Evolutionary conservation across 2,888 invertebrate genomes (phyloP), one percentile per base, ranked within the genome.

Genomic region (Choristoneura rosaceana): DNA sequence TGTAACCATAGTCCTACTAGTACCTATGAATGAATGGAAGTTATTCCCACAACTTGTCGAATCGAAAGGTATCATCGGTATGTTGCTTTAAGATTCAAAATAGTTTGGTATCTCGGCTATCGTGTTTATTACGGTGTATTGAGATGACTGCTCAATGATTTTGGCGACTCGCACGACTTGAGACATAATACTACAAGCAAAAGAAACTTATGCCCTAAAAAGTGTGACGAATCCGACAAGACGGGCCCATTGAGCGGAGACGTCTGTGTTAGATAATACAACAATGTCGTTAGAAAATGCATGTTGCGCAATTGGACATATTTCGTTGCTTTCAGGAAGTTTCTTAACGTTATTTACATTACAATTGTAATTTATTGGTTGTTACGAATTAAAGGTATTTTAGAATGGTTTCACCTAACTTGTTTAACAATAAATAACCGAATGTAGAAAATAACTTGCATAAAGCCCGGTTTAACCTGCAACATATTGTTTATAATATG

Each of bases 11-110:
- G 25, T 55, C 55, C 66, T 66, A 50, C 62, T 65, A 74, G 69
- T 70, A 58, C 70, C 12, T 12, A 43, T 12, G 68, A 70, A 73
- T 82, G 81, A 82, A 84, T 83, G 79, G 76, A 78, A 78, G 75
- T 79, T 74, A 62, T 71, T 50, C n/a, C 47, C 38, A 59, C 73
- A 34, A 66, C 71, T 61, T 2, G 25, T 25, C 25, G 55, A 55
- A 25, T 61, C 17, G 9, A 64, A 65, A 59, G 59, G 15, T 12
- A 67, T 25, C 47, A 33, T 62, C 45, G 15, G 14, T 12, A 12
- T 17, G 25, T 17, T 9, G n/a, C 14, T 9, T 17, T 14, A 58
- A 12, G 69, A 34, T 63, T 14, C 14, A 63, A 69, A 63, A n/a
- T 69, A 4, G 55, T 43, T 43, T 58, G 45, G n/a, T 17, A 7